Evolutionary conservation across 2,888 invertebrate genomes (phyloP), one percentile per base, ranked within the genome.

Genomic region (Alitta virens): DNA sequence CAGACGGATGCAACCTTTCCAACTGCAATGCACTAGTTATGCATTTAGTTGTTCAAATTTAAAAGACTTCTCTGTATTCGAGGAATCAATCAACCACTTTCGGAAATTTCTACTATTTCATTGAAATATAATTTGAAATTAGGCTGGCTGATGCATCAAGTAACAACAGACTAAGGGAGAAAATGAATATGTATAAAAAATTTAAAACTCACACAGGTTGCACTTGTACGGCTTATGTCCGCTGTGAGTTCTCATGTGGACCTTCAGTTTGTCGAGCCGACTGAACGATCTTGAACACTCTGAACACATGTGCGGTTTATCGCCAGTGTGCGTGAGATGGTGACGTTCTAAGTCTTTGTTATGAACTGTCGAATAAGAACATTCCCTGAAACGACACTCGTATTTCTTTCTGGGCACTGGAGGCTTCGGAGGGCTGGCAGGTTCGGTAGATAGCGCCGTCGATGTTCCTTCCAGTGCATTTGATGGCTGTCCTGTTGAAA

Each of bases 221-320:
- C 97, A 97, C 74, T 91, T 90, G 56, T 96, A 85, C 18, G 96
- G 96, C 77, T 96, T 96, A 83, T 94, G 94, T 7, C 96, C 96
- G 0, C 95, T 95, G 81, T 96, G 96, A 2, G 95, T 96, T 71
- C 95, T 69, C 24, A 81, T 67, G 83, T 88, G 88, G 61, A 88
- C 88, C 73, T 88, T 88, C 5, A 88, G 82, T 0, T 96, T 96
- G 82, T 97, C 96, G 79, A 93, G 93, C 65, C 97, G 86, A 18
- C 95, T 95, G 82, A 96, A 96, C 50, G 92, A 86, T 82, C 95
- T 95, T 26, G 94, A 94, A 83, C 96, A 96, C 82, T 92, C 94
- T 40, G 93, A 86, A 83, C 96, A 96, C 53, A 90, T 66, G 67
- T 74, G 84, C 2, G 84, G 83, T 56, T 78, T 79, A 67, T 84